These are phyloP conservation scores for Pituophis catenifer DNA, from an alignment of 2,113 vertebrate species.

Conservation along the genomic window DNA sequence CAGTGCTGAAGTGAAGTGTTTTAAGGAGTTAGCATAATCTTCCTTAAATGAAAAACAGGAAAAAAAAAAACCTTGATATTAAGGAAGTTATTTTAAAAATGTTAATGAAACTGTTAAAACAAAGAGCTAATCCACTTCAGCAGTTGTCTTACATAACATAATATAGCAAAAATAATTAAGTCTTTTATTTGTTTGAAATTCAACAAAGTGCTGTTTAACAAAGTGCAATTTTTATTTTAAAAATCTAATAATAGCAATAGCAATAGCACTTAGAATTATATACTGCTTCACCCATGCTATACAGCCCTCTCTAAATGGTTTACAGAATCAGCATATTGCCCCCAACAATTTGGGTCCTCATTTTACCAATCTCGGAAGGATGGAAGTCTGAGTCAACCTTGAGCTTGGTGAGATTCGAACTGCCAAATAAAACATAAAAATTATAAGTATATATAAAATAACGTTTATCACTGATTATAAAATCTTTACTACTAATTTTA, in stretches of 20 bases:
- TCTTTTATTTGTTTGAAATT: conserved; percentile 44
- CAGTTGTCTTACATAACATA: conserved; percentile 56
- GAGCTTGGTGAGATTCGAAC: too few species aligned
- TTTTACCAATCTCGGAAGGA: too few species aligned
- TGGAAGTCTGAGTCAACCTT: too few species aligned
- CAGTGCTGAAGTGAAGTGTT: conserved; percentile 51
- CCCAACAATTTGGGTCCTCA: too few species aligned
- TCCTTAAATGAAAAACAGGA: conserved; percentile 71
- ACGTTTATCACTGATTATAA: not conserved
- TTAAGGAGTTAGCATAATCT: conserved; percentile 56
- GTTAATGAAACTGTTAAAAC: conserved; percentile 60
- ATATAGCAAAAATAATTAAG: conserved; percentile 47
- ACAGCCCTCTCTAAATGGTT: too few species aligned
- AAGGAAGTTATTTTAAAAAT: conserved; percentile 66
- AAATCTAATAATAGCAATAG: not conserved
- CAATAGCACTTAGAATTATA: too few species aligned
- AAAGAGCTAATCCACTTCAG: conserved; percentile 62
- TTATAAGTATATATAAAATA: not conserved
- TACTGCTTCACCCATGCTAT: too few species aligned
- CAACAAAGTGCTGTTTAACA: conserved; percentile 33
- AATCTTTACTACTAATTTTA: not conserved
- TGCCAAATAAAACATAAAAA: not conserved
- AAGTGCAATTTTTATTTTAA: conserved; percentile 18
- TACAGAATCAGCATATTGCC: too few species aligned
- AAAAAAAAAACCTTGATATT: conserved; percentile 63